These are phyloP conservation scores for Agrochola lota DNA, from an alignment of 2,888 invertebrate species.

Conservation along the genomic window DNA sequence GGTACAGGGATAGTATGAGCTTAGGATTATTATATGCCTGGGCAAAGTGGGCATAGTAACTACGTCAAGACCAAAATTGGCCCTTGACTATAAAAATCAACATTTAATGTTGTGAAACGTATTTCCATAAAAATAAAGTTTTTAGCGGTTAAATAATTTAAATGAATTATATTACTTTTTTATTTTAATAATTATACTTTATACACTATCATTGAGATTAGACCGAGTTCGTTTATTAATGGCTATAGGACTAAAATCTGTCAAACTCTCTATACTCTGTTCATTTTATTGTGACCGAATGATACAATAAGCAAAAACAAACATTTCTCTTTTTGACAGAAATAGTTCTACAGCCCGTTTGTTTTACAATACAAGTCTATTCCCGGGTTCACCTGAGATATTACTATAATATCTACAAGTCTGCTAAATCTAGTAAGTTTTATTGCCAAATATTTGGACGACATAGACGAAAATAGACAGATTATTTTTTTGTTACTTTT, in stretches of 20 bases:
- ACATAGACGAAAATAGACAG: conserved; percentile 11
- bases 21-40: not conserved
- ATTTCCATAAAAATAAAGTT: conserved; percentile 29
- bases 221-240: conserved; percentile 3
- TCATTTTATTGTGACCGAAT: conserved; percentile 1
- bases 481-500: not conserved
- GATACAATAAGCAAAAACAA: not conserved
- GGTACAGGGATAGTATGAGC: not conserved
- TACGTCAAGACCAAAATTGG: not conserved
- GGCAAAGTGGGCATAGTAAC: not conserved
- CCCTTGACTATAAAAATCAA: not conserved
- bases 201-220: conserved; percentile 46
- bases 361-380: conserved; percentile 34
- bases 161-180: conserved; percentile 41
- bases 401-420: conserved; percentile 59
- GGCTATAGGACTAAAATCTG: conserved; percentile 24
- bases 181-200: conserved; percentile 27
- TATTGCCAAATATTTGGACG: conserved; percentile 41
- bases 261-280: not conserved
- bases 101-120: not conserved
- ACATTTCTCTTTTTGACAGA: conserved; percentile 18
- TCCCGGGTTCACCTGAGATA: conserved; percentile 38
- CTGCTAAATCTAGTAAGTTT: conserved; percentile 54
- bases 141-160: conserved; percentile 60
- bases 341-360: conserved; percentile 20